Base-by-base conservation (phyloP, 2,888 invertebrate genomes). In the Anodontia alba region DNA sequence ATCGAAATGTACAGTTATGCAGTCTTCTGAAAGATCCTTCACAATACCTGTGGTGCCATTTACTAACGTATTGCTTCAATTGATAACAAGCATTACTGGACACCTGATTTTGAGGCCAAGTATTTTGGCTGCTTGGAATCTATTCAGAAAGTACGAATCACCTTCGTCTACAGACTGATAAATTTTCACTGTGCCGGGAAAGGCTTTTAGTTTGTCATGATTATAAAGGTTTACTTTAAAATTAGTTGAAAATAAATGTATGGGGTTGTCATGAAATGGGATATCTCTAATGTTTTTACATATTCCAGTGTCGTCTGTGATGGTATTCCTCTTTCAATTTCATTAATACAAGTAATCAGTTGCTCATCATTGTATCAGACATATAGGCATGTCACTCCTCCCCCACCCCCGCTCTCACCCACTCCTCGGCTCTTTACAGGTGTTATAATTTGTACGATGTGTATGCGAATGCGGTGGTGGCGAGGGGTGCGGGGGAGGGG, bases 41-140 rank as follows among this genome's bases (percentile, higher is more conserved):
- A 73, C 57, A 33, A 12, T 73, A 12, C 73, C 78, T 26, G n/a
- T 42, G 57, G 31, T 73, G 1, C 78, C 73, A 69, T 78, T 78
- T 1, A 78, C 78, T 20, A 78, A 73, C 1, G 43, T 57, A 29
- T 78, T 67, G 38, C 54, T 54, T 26, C 73, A 29, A 57, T 73
- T 78, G 0, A 26, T 29, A 17, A 54, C 51, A 23, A 78, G 69
- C 73, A 78, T 78, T 26, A 78, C 78, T n/a, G 67, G 73, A 33
- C 66, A 69, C 8, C 69, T 69, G 5, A 74, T 20, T 69, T 78
- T 78, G n/a, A 78, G 12, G 23, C 76, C 57, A 42, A 71, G 43
- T 51, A 62, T 10, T 15, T 54, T 43, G 1, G 62, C 62, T 15
- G 73, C 73, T 73, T 73, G 73, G 62, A 62, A 62, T 72, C n/a